Evolutionary conservation across 35 echinoderm and acorn worm genomes (phyloP).

Genomic region (Ophioderma brevispina): DNA sequence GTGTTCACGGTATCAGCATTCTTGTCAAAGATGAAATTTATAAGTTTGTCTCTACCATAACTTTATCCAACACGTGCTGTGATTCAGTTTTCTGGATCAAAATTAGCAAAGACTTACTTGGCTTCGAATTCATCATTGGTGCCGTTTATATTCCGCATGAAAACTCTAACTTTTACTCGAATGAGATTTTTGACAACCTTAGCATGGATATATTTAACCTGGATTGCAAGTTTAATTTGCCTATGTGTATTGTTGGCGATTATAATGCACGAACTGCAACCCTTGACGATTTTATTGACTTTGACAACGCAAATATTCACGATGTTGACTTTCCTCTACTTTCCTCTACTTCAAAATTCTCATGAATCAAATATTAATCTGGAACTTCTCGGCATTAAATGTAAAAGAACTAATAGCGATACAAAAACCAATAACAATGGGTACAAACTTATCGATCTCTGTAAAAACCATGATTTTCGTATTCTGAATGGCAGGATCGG

Average conservation of each 20-base stretch:
- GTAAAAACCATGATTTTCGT: background rate
- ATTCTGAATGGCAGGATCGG: background rate
- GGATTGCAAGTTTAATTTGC: background rate
- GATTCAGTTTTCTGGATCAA: constrained; percentile 33
- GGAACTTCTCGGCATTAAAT: background rate
- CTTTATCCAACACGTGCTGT: background rate
- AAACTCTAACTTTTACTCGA: constrained; percentile 3
- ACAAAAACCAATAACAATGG: background rate
- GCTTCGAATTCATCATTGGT: constrained; percentile 10
- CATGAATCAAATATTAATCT: background rate
- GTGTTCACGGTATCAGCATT: background rate
- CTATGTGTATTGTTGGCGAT: constrained; percentile 7
- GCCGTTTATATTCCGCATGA: constrained; percentile 31
- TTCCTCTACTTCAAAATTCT: background rate
- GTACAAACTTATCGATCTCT: background rate
- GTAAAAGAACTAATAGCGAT: background rate
- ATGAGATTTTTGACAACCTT: constrained; percentile 12
- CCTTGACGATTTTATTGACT: constrained; percentile 23
- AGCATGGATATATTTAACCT: background rate
- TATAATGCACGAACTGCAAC: constrained; percentile 19
- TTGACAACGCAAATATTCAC: background rate
- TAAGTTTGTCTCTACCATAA: background rate
- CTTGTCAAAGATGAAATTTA: background rate
- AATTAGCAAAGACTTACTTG: background rate
- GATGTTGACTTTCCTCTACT: background rate